Evolutionary conservation across 2,888 invertebrate species (phyloP).

Genomic region (Noctua comes): DNA sequence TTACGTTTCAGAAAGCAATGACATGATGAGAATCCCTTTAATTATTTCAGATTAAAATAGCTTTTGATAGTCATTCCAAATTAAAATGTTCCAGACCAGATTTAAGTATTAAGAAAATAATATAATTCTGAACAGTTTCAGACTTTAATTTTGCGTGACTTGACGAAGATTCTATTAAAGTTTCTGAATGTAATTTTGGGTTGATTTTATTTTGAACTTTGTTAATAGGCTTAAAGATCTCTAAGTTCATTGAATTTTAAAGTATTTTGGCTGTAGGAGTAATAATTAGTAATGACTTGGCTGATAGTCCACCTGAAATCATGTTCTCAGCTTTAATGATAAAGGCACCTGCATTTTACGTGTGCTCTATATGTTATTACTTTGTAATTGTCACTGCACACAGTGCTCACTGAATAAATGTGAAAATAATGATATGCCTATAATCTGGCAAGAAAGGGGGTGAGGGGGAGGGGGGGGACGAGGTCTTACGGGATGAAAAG

Average conservation of each 20-base stretch:
- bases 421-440: background rate
- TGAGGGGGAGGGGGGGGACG: too few species aligned
- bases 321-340: background rate
- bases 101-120: constrained; percentile 46
- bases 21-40: constrained; percentile 45
- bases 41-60: constrained; percentile 46
- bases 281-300: background rate
- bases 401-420: background rate
- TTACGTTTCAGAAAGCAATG: constrained; percentile 26
- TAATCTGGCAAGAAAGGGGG: background rate
- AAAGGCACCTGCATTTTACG: background rate
- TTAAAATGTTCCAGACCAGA: constrained; percentile 33
- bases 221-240: constrained; percentile 1
- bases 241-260: constrained; percentile 6
- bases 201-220: constrained; percentile 27
- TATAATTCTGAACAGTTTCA: constrained; percentile 31
- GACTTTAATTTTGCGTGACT: constrained; percentile 41
- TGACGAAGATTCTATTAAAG: constrained; percentile 45
- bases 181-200: constrained; percentile 34
- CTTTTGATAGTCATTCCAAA: constrained; percentile 45
- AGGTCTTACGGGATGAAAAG: background rate
- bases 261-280: background rate
- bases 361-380: background rate
- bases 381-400: background rate
- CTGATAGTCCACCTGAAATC: background rate